Conservation (phyloP, 2,888 invertebrate genomes). For the Xestobium rufovillosum region DNA sequence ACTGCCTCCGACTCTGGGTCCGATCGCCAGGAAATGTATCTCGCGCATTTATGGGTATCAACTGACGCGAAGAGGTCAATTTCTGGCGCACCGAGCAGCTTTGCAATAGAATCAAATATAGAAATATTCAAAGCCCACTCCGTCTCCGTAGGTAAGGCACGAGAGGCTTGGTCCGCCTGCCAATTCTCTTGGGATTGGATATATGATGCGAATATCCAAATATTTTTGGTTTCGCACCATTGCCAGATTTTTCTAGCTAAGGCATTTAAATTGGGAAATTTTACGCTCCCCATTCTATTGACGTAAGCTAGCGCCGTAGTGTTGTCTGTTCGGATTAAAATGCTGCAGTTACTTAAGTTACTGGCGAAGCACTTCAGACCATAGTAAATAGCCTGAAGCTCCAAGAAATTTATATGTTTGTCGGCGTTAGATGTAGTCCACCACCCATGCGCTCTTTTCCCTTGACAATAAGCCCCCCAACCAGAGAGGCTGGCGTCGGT, state of each 20-base stretch:
- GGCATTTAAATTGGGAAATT: conserved; percentile 20
- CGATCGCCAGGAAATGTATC: conserved; percentile 11
- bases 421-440: too few relatives aligned
- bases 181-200: conserved; percentile 15
- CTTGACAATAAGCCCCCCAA: not conserved
- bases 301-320: conserved; percentile 22
- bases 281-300: conserved; percentile 24
- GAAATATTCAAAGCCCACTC: conserved; percentile 13
- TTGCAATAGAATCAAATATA: conserved; percentile 9
- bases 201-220: too few relatives aligned
- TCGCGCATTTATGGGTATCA: conserved; percentile 14
- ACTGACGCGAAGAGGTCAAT: conserved; percentile 15
- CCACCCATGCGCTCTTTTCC: conserved; percentile 1
- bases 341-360: conserved; percentile 15
- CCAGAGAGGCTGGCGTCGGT: conserved; percentile 2
- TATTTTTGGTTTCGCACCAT: conserved; percentile 20
- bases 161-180: conserved; percentile 13
- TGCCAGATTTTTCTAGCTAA: conserved; percentile 22
- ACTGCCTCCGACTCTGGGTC: conserved; percentile 11
- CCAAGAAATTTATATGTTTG: conserved; percentile 28
- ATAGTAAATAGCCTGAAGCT: conserved; percentile 23
- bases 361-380: conserved; percentile 23
- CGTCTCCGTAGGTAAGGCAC: conserved; percentile 7
- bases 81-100: conserved; percentile 6
- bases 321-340: conserved; percentile 22